Evolutionary conservation across 2,888 invertebrate genomes (phyloP).

Genomic region (Pimpla rufipes): DNA sequence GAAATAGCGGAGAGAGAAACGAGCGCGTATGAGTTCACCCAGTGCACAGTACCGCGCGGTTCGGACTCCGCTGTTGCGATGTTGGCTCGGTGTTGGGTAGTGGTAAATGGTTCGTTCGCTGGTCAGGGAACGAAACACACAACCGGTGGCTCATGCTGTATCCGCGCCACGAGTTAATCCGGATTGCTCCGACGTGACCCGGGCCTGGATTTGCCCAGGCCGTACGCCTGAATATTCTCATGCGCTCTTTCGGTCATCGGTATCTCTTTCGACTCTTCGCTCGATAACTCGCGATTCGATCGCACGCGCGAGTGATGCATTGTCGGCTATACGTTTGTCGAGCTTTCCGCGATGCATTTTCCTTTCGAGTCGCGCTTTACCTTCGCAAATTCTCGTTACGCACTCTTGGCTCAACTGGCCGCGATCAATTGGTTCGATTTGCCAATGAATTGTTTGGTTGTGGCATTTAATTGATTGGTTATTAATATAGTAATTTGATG

Average conservation of each 20-base stretch:
- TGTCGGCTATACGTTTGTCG: slow-evolving; percentile 38
- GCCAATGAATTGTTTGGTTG: too few relatives aligned
- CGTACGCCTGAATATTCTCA: slow-evolving; percentile 37
- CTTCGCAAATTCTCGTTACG: neutral
- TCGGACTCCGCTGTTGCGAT: neutral
- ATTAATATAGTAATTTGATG: too few relatives aligned
- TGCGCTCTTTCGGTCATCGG: slow-evolving; percentile 27
- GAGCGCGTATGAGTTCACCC: slow-evolving; percentile 25
- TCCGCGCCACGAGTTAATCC: slow-evolving; percentile 47
- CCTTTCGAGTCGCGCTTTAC: neutral
- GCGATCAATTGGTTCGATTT: too few relatives aligned
- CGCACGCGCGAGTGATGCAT: slow-evolving; percentile 41
- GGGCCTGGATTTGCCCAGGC: slow-evolving; percentile 45
- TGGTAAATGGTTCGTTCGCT: slow-evolving; percentile 39
- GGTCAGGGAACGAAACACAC: slow-evolving; percentile 25
- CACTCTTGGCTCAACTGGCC: too few relatives aligned
- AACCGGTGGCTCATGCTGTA: slow-evolving; percentile 34
- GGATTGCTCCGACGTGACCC: slow-evolving; percentile 25
- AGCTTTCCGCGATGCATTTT: neutral
- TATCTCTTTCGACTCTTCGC: neutral
- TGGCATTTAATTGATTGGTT: too few relatives aligned
- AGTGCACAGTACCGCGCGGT: slow-evolving; percentile 4
- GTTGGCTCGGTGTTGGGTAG: neutral
- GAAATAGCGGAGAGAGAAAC: slow-evolving; percentile 41
- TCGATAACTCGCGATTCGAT: slow-evolving; percentile 55